These are phyloP conservation scores for Coregonus sp. DNA, from an alignment of 2,797 vertebrate genomes.

Conservation along the genomic window DNA sequence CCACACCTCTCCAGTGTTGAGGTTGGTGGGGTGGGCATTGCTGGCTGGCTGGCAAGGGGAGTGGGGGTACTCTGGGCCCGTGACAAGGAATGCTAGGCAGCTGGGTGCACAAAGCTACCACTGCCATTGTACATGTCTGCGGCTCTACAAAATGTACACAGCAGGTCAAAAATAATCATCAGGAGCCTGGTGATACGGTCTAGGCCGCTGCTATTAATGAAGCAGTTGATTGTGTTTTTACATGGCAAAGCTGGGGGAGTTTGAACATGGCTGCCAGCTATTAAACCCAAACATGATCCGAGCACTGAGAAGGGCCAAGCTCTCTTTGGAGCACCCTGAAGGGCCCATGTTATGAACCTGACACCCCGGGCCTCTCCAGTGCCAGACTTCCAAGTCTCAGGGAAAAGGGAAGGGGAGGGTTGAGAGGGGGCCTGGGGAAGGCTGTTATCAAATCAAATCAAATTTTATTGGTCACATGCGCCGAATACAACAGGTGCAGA, in stretches of 20 bases:
- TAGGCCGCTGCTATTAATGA: constrained; percentile 9
- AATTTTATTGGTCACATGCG: too few species aligned
- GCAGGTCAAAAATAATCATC: constrained; percentile 20
- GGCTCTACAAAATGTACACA: constrained; percentile 7
- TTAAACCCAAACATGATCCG: neutral
- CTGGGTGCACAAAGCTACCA: neutral
- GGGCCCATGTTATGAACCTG: neutral
- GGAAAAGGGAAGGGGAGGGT: neutral
- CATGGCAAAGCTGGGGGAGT: neutral
- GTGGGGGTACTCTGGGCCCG: neutral
- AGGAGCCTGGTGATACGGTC: neutral
- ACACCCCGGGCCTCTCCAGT: neutral
- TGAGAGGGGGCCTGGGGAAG: neutral
- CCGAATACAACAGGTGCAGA: too few species aligned
- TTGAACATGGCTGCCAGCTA: neutral
- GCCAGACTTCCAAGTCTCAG: neutral
- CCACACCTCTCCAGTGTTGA: neutral
- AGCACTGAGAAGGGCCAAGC: neutral
- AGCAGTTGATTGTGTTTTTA: constrained; percentile 4
- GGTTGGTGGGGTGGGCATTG: too few species aligned
- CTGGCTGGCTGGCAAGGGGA: neutral
- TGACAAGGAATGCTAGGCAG: constrained; percentile 9
- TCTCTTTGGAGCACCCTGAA: neutral
- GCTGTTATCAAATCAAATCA: too few species aligned
- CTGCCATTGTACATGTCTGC: neutral